Evolutionary conservation across 2,888 invertebrate species (phyloP).

Genomic region (Lutraria lutraria): DNA sequence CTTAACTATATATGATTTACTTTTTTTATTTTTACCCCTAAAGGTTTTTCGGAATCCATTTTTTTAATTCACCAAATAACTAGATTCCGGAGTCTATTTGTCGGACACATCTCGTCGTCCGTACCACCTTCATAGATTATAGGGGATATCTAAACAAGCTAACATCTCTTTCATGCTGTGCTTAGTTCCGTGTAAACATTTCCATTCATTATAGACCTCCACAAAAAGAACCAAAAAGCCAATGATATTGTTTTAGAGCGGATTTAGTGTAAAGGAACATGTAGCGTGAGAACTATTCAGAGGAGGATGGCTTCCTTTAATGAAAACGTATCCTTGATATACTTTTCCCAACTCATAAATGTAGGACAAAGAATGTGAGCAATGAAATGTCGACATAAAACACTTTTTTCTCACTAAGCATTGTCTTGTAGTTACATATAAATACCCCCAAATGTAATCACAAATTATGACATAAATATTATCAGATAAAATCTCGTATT

Average conservation of each 20-base stretch:
- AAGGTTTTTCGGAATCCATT: too few relatives aligned
- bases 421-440: neutral
- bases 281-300: neutral
- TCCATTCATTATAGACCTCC: neutral
- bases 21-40: too few relatives aligned
- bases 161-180: neutral
- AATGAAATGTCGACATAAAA: slow-evolving; percentile 9
- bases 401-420: neutral
- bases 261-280: neutral
- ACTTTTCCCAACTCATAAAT: slow-evolving; percentile 32
- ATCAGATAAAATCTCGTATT: slow-evolving; percentile 17
- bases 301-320: neutral
- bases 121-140: too few relatives aligned
- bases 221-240: neutral
- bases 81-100: too few relatives aligned
- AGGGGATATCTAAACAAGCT: too few relatives aligned
- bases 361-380: slow-evolving; percentile 32
- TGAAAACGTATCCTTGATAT: slow-evolving; percentile 18
- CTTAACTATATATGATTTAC: too few relatives aligned
- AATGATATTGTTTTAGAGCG: slow-evolving; percentile 13
- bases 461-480: slow-evolving; percentile 24
- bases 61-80: too few relatives aligned
- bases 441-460: neutral
- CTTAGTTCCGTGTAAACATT: neutral
- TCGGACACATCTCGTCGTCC: too few relatives aligned